Percentiles rank a stretch among this genome's conserved stretches.
Conservation (phyloP, 1,140 invertebrate species). For the Metaphire vulgaris region DNA sequence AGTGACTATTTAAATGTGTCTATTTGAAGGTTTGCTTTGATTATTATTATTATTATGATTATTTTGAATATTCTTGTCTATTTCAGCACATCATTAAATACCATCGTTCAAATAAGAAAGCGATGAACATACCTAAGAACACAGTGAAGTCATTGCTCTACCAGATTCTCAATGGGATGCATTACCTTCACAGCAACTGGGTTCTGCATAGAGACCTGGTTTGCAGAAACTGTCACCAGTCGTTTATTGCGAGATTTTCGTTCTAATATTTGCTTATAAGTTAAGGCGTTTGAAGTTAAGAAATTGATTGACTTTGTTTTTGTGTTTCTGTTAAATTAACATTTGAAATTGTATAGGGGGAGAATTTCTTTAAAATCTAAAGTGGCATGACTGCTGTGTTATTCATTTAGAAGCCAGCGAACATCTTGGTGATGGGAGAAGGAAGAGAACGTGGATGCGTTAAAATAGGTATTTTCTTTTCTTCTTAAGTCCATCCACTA, state of each 20-base stretch:
- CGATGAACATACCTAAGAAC: constrained; percentile 79
- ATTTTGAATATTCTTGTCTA: too few relatives aligned
- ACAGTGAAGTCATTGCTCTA: constrained; percentile 88
- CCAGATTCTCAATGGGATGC: constrained; percentile 98
- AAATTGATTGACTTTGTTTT: too few relatives aligned
- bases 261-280: too few relatives aligned
- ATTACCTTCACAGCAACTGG: constrained; percentile 99
- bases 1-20: too few relatives aligned
- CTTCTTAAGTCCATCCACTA: too few relatives aligned
- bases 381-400: constrained; percentile 33
- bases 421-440: constrained; percentile 99
- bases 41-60: too few relatives aligned
- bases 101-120: constrained; percentile 94
- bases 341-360: too few relatives aligned
- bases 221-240: constrained; percentile 51
- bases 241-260: too few relatives aligned
- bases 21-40: too few relatives aligned
- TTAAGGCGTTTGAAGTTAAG: too few relatives aligned
- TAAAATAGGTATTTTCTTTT: constrained; percentile 80
- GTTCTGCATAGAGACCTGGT: constrained; percentile 96
- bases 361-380: too few relatives aligned
- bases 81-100: constrained; percentile 96
- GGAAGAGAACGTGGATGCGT: constrained; percentile 91
- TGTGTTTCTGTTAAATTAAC: too few relatives aligned
- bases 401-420: constrained; percentile 82